Evolutionary conservation across 2,113 vertebrate species (phyloP).

Genomic region (Malurus melanocephalus): DNA sequence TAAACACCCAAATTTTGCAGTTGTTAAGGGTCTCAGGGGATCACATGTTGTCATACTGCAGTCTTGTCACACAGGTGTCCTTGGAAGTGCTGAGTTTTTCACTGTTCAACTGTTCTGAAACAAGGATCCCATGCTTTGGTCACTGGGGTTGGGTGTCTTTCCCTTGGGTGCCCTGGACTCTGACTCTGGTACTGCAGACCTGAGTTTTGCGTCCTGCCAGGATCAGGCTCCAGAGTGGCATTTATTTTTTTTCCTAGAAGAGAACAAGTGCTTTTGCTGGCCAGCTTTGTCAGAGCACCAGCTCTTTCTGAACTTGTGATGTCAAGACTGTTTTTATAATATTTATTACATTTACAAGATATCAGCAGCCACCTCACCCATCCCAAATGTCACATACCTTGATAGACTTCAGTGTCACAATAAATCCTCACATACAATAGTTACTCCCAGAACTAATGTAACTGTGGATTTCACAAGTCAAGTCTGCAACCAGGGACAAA

Average conservation of each 20-base stretch:
- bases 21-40: not conserved
- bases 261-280: not conserved
- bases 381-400: not conserved
- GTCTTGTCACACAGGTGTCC: not conserved
- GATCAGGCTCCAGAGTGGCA: not conserved
- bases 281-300: not conserved
- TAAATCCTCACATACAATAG: not conserved
- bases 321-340: not conserved
- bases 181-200: not conserved
- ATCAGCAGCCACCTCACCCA: not conserved
- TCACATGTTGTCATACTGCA: fast-evolving
- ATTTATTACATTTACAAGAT: not conserved
- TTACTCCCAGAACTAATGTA: not conserved
- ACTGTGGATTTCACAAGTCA: not conserved
- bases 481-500: not conserved
- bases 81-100: not conserved
- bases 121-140: fast-evolving
- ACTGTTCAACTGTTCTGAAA: not conserved
- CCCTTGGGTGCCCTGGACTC: not conserved
- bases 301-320: not conserved
- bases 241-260: not conserved
- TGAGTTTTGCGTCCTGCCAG: not conserved
- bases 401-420: not conserved
- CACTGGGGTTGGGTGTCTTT: not conserved
- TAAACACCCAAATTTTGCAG: not conserved